Base-by-base conservation (phyloP, 2,113 vertebrate species). In the Maccullochella peelii region DNA sequence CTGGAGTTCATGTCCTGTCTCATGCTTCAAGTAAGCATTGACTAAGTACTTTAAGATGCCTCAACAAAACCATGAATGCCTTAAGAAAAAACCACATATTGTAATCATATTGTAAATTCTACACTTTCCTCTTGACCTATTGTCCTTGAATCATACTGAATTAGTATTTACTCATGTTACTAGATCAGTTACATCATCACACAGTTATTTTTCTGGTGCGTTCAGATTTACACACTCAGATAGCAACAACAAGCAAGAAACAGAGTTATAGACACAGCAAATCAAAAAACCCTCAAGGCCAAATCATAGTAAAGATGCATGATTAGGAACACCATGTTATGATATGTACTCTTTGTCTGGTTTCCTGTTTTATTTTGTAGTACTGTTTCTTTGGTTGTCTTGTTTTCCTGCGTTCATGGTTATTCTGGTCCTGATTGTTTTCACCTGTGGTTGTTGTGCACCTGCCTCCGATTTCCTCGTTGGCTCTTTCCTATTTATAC, bases 251-350 rank as follows among this genome's bases (percentile, higher is more conserved):
- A 61, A 49, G 9, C 30, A 77, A 42, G 5, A 47, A 20, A 55
- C 2, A n/a, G 27, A 55, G 50, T 40, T 71, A 7, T 12, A 9
- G 25, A 58, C 18, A 30, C 65, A 38, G 18, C 14, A 11, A 59
- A 57, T 1, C 6, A 9, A 20, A 36, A 63, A 77, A 15, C 27
- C 57, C 15, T 20, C 2, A 63, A 16, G 5, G 54, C 23, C 23
- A 40, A 78, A 62, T 90, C 3, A 21, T 0, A 15, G 27, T 3
- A n/a, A 70, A 74, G 49, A 75, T 21, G 50, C 30, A 23, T n/a
- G 8, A 70, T 68, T 49, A 42, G 23, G 25, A 63, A 54, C 30
- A n/a, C 8, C n/a, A n/a, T n/a, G n/a, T n/a, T n/a, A n/a, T n/a
- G n/a, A n/a, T n/a, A n/a, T n/a, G n/a, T n/a, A n/a, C n/a, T n/a